Conservation (phyloP, 2,888 invertebrate species). For the Pammene fasciana region DNA sequence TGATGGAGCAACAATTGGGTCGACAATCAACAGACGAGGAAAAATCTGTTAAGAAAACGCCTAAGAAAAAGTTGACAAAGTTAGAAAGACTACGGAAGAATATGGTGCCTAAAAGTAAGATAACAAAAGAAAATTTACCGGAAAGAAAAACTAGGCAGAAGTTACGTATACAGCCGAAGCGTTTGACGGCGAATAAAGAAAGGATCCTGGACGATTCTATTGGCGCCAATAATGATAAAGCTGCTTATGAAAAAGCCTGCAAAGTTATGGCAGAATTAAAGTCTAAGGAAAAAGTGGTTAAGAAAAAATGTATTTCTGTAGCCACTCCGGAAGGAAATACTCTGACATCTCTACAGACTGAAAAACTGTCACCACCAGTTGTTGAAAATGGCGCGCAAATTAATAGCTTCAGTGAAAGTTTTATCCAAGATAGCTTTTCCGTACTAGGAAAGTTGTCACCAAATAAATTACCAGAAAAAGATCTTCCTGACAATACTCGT, state of each 20-base stretch:
- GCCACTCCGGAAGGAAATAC: constrained; percentile 1
- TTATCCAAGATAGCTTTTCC: background rate
- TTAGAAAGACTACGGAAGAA: constrained; percentile 62
- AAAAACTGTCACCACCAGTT: background rate
- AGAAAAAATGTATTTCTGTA: background rate
- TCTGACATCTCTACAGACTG: background rate
- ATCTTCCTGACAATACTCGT: background rate
- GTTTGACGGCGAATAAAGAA: constrained; percentile 42
- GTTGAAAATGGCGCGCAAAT: constrained; percentile 1
- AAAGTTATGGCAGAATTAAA: constrained; percentile 65
- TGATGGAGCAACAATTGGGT: constrained; percentile 20
- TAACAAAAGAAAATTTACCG: constrained; percentile 48
- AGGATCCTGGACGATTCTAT: constrained; percentile 44
- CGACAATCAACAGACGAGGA: background rate
- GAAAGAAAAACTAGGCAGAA: constrained; percentile 45
- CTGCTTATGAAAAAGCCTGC: constrained; percentile 66
- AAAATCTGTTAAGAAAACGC: constrained; percentile 37
- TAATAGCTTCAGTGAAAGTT: background rate
- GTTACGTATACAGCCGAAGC: constrained; percentile 47
- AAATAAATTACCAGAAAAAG: background rate
- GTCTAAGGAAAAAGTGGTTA: constrained; percentile 47
- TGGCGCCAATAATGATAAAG: constrained; percentile 56
- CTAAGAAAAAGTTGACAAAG: constrained; percentile 58
- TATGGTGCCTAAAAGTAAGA: constrained; percentile 65
- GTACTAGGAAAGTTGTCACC: background rate